Evolutionary conservation across 2,113 vertebrate genomes (phyloP), one percentile per base, ranked within the genome.

Genomic region (Murina feae): DNA sequence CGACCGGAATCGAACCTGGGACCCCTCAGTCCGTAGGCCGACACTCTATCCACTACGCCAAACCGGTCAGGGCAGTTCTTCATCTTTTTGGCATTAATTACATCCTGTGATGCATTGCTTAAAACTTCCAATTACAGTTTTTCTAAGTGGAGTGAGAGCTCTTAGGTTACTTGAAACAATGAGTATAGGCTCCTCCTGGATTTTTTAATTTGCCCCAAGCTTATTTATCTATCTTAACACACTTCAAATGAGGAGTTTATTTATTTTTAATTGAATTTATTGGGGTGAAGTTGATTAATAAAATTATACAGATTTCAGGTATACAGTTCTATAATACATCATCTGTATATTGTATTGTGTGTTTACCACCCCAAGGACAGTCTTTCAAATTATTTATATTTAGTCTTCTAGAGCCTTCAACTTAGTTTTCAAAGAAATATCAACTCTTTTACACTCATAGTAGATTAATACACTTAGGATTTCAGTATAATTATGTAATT

Each of bases 71-170:
- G n/a, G n/a, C n/a, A 89, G 39, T 66, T 75, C 47, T 93, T 89
- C 78, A 47, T 89, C 30, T 37, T 75, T 83, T 76, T 76, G 86
- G 39, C 37, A 49, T 93, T 83, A 83, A 89, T 89, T 72, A 81
- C 6, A 83, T 35, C 21, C 32, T 51, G 30, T 82, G 55, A 82
- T 88, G 47, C 17, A 30, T 81, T 93, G 35, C 85, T 83, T 83
- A 47, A 58, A 89, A 25, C 47, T 89, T 89, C 68, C 58, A 82
- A 23, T 83, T 89, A 66, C 28, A 72, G 44, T 65, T 89, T 82
- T 89, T 89, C 17, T 51, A 66, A 30, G 35, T 53, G 55, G 11
- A 81, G 7, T 82, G 42, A 88, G 42, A 82, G 88, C 55, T 88
- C 66, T 49, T 74, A 81, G 35, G 35, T 72, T 68, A 74, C 44